Conservation (phyloP, 2,113 vertebrate species). For the Hemiscyllium ocellatum region DNA sequence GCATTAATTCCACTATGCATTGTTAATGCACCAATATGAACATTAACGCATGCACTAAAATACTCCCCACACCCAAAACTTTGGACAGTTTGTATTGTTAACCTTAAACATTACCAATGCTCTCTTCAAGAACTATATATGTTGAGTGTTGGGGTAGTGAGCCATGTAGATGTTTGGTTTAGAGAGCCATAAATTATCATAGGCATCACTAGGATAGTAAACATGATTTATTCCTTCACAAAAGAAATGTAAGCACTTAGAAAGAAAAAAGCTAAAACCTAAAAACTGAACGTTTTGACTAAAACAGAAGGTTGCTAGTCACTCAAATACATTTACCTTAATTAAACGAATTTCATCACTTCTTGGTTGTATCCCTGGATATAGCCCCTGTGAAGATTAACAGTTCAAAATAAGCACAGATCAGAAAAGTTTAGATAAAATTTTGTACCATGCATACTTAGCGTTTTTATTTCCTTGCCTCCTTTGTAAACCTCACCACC, state of each 20-base stretch:
- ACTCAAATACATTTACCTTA: neutral
- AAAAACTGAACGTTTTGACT: neutral
- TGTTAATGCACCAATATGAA: neutral
- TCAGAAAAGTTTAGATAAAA: neutral
- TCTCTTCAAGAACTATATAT: neutral
- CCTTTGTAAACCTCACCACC: neutral
- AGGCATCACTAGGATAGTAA: neutral
- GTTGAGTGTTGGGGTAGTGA: neutral
- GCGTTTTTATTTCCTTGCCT: neutral
- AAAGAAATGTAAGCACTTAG: neutral
- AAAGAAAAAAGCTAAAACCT: neutral
- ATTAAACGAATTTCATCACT: slow-evolving; percentile 23
- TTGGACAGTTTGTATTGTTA: neutral
- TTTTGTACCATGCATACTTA: neutral
- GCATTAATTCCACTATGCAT: neutral
- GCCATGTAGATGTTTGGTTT: neutral
- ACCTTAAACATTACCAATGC: neutral
- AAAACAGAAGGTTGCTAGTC: neutral
- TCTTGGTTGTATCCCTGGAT: neutral
- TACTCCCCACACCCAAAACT: neutral
- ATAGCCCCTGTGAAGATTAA: neutral
- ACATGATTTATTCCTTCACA: neutral
- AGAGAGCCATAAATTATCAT: neutral
- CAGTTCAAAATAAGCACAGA: neutral
- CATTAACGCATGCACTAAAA: too few species aligned